phyloP scores from a whole-genome alignment of 2,888 invertebrate genomes.

The Rugalucina vietnamica region DNA sequence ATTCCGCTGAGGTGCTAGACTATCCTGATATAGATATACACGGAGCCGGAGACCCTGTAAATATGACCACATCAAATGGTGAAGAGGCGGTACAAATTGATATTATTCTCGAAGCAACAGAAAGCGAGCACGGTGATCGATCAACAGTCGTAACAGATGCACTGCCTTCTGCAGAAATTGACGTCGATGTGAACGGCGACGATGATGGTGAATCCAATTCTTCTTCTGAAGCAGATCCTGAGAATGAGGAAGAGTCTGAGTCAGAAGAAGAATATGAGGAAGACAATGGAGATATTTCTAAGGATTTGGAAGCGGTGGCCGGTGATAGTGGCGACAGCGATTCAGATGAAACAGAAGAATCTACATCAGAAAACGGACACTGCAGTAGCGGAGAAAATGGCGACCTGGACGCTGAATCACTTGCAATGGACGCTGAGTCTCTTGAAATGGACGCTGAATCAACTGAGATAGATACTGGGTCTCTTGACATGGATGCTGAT shows the following conservation, averaged over 20 bases:
- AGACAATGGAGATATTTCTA: neutral
- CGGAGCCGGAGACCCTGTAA: neutral
- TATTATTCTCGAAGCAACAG: neutral
- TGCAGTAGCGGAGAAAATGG: neutral
- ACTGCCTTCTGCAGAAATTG: neutral
- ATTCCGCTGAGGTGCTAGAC: neutral
- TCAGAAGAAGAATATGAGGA: neutral
- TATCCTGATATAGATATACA: neutral
- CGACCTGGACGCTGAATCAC: neutral
- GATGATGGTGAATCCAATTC: neutral
- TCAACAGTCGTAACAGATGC: neutral
- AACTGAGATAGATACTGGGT: neutral
- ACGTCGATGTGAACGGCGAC: neutral
- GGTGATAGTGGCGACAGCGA: neutral
- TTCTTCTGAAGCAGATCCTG: neutral
- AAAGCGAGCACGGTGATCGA: neutral
- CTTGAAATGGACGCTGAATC: neutral
- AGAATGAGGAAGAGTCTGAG: neutral
- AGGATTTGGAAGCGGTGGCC: neutral
- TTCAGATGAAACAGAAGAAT: neutral
- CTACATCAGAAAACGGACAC: neutral
- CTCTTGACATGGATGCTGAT: neutral
- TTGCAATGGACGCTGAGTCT: neutral
- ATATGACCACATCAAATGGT: neutral
- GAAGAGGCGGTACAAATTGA: slow-evolving; percentile 1